Evolutionary conservation across 2,797 vertebrate genomes (phyloP), one percentile per base, ranked within the genome.

Genomic region (Lacerta bilineata): DNA sequence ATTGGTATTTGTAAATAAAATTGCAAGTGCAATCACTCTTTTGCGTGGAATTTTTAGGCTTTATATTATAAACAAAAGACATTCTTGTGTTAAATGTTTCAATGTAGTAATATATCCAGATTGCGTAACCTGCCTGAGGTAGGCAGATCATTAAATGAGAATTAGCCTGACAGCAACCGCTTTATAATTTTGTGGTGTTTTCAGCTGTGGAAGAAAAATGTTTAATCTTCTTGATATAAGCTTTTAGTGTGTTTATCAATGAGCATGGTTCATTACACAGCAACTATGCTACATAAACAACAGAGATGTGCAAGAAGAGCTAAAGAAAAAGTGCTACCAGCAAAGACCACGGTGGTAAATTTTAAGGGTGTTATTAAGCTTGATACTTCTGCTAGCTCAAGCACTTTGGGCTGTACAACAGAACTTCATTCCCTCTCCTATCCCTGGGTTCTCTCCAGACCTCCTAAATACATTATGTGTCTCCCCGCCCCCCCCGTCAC

Each of bases 221-320:
- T 33, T 69, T 91, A 83, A 0, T 81, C 3, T 81, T 1, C 46
- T 90, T 87, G 23, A 90, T 88, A 87, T 39, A 87, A 84, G 39
- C 2, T 85, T 36, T 76, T 39, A 11, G 11, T 3, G 86, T 29
- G 59, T 90, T 89, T 87, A 9, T 82, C 55, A 86, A 71, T 84
- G 83, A 86, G 1, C 7, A 2, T 27, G 64, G 29, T 87, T 93
- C 11, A 1, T 74, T 93, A 90, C 81, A 29, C 79, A 83, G 78
- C 0, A 93, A 7, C 18, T 90, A 46, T 6, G 27, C 46, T 0
- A 3, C 85, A 76, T 84, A 89, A 86, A 78, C 6, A n/a, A 66
- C 29, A 23, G 13, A 36, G 68, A 76, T 0, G 0, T 80, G 27
- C 3, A 83, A 64, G 33, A 83, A 64, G 33, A 84, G 8, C 29